Evolutionary conservation across 1,140 invertebrate genomes (phyloP), one percentile per base, ranked within the genome.

Genomic region (Dendroctonus valens): DNA sequence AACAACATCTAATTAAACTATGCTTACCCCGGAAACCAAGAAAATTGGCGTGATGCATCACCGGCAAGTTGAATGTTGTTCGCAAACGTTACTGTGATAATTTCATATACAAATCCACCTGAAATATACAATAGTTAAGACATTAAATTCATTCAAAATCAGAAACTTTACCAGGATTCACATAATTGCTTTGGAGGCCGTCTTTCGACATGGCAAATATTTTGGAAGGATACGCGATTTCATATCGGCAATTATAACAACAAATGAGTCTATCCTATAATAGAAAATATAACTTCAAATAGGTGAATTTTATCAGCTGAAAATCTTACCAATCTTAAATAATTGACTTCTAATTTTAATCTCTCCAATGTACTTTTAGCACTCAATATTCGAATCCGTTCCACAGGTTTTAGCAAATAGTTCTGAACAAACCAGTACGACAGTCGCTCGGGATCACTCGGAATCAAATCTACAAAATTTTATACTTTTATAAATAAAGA

Each of bases 1-100:
- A n/a, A 5, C 7, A 42, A 58, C 6, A 46, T n/a, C n/a, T n/a
- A n/a, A n/a, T n/a, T n/a, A n/a, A n/a, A n/a, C n/a, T n/a, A n/a
- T 4, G 11, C 75, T 80, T 83, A 91, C 87, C 90, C 92, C 39
- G 92, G 91, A 78, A 94, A 94, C 92, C 92, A 94, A 68, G 86
- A 89, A 73, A 87, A 89, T 70, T 90, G 84, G 14, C 84, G 86
- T 2, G 88, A 89, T 6, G 89, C 74, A 11, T 76, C 70, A 0
- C 83, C 81, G 40, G 81, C 79, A n/a, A 87, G 76, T 6, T 74
- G 74, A 37, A 91, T 78, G 69, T 86, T 84, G 66, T 83, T 76
- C 0, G 87, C 85, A 59, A 85, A 81, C 69, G 83, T 82, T 0
- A 93, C 81, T 7, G 92, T 94, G 9, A 94, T 79, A 0, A 89